These are phyloP conservation scores for Heliocidaris tuberculata DNA, from an alignment of 35 echinoderm and acorn worm species.

Conservation along the genomic window DNA sequence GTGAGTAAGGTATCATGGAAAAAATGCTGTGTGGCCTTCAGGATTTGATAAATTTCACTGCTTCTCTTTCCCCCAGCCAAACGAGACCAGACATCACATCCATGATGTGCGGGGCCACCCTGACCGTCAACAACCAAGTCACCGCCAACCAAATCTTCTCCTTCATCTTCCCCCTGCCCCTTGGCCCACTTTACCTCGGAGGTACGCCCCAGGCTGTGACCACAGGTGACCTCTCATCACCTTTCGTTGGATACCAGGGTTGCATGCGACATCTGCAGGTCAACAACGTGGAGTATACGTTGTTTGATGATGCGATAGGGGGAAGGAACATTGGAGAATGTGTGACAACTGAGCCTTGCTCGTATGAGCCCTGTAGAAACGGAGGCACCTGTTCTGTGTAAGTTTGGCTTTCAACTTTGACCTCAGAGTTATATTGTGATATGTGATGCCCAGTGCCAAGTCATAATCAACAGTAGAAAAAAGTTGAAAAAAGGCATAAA, in stretches of 20 bases:
- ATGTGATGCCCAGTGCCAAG: too few species aligned
- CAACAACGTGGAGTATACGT: conserved; percentile 60
- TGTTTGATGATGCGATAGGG: conserved; percentile 65
- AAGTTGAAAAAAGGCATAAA: too few species aligned
- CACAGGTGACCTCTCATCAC: conserved; percentile 2
- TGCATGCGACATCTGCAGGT: conserved; percentile 73
- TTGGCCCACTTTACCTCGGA: conserved; percentile 71
- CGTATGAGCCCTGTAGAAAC: conserved; percentile 67
- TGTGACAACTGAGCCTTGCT: conserved; percentile 44
- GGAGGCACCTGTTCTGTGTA: conserved; percentile 68
- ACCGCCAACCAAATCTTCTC: conserved; percentile 47
- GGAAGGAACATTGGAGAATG: conserved; percentile 68
- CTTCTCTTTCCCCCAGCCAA: conserved; percentile 61
- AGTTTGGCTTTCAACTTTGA: conserved; percentile 30
- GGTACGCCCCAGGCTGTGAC: conserved; percentile 46
- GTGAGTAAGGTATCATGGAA: too few species aligned
- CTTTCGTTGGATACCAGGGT: conserved; percentile 53
- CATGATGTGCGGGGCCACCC: conserved; percentile 50
- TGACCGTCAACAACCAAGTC: conserved; percentile 65
- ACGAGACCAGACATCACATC: conserved; percentile 60
- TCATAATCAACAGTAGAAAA: too few species aligned
- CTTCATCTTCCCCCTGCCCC: conserved; percentile 55
- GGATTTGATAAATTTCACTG: too few species aligned
- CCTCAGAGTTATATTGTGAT: neutral
- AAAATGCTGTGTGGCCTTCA: too few species aligned